Evolutionary conservation across 92 coral and sea anemone species (phyloP).

Genomic region (Scolanthus callimorphus): DNA sequence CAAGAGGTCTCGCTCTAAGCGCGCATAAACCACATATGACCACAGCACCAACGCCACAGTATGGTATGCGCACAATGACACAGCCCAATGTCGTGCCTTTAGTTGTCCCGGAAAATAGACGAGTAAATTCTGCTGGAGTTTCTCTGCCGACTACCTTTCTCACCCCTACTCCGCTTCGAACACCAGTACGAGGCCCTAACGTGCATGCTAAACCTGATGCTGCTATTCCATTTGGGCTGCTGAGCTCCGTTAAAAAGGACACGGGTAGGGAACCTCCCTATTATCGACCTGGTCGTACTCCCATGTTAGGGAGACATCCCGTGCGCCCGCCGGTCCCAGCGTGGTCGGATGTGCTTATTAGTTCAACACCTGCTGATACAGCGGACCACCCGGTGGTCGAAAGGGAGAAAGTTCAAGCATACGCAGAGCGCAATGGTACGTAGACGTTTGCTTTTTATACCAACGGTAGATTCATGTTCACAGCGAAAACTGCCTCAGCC

Average conservation of each 20-base stretch:
- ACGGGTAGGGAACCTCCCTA: too few species aligned
- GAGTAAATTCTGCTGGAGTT: not conserved
- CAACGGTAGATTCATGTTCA: too few species aligned
- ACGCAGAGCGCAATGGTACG: too few species aligned
- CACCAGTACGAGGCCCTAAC: constrained; percentile 4
- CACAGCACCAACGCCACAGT: constrained; percentile 21
- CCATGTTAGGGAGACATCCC: too few species aligned
- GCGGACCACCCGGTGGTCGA: too few species aligned
- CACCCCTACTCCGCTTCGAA: not conserved
- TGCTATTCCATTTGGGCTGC: constrained; percentile 7
- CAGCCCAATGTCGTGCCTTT: constrained; percentile 1
- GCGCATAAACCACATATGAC: not conserved
- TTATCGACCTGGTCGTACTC: too few species aligned
- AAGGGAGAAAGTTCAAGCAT: too few species aligned
- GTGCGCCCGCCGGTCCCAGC: too few species aligned
- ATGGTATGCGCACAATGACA: constrained; percentile 16
- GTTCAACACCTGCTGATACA: constrained; percentile 22
- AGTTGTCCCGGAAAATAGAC: not conserved
- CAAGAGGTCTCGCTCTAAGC: not conserved
- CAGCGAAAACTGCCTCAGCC: too few species aligned
- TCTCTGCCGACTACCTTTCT: not conserved
- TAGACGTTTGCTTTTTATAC: too few species aligned
- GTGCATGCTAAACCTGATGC: not conserved
- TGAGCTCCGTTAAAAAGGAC: constrained; percentile 23
- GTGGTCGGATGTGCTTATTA: constrained; percentile 6